A percentile compares a stretch with the other conserved stretches of the same genome.
phyloP scores from a whole-genome alignment of 2,797 vertebrate species.

The Propithecus perrieri region DNA sequence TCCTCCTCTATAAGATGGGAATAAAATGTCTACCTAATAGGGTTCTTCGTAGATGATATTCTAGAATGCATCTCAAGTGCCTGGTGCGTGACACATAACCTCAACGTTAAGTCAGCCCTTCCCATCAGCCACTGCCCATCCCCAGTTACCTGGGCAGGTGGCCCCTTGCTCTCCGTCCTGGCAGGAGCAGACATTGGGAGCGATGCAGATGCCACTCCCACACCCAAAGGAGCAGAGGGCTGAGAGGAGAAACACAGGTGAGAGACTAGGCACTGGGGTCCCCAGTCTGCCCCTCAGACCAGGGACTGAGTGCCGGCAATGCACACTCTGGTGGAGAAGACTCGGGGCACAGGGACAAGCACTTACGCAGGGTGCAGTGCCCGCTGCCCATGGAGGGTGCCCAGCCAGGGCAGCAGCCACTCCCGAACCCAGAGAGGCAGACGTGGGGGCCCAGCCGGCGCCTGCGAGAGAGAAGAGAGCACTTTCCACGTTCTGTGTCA shows the following conservation, averaged over 20 bases:
- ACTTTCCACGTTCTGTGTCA: neutral
- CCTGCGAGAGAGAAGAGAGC: conserved; percentile 73
- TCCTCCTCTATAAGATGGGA: neutral
- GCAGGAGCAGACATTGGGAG: conserved; percentile 89
- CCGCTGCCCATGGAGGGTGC: conserved; percentile 83
- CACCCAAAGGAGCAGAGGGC: conserved; percentile 88
- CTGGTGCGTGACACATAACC: neutral
- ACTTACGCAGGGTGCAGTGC: conserved; percentile 88
- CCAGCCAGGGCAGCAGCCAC: conserved; percentile 89
- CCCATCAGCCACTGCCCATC: neutral
- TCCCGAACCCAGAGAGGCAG: conserved; percentile 85
- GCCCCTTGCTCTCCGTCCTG: conserved; percentile 85
- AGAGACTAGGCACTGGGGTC: neutral
- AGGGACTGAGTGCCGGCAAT: neutral
- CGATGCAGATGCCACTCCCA: conserved; percentile 84
- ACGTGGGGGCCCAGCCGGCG: conserved; percentile 87
- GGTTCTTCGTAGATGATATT: neutral
- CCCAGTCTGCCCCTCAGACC: neutral
- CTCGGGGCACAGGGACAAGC: neutral
- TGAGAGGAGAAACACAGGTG: conserved; percentile 28
- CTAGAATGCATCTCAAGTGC: neutral
- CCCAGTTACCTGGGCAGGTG: conserved; percentile 86
- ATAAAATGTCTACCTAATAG: neutral
- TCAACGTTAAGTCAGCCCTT: neutral
- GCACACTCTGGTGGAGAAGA: neutral